These are phyloP conservation scores for Solea senegalensis DNA, from an alignment of 2,113 vertebrate genomes.

Conservation along the genomic window DNA sequence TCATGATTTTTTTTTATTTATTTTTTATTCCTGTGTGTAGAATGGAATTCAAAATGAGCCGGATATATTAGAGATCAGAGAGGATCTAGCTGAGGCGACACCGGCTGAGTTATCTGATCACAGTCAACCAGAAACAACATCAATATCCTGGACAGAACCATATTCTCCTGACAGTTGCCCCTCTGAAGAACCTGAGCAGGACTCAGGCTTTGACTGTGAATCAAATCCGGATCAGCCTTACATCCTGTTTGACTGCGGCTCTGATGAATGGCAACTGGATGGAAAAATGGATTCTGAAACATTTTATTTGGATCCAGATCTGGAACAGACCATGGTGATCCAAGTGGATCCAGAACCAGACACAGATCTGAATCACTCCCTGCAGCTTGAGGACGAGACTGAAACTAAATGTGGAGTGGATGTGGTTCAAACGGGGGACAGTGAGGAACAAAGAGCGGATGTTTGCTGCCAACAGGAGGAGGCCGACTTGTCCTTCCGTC, in stretches of 20 bases:
- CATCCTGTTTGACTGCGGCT: constrained; percentile 56
- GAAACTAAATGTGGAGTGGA: constrained; percentile 21
- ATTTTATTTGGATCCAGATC: constrained; percentile 68
- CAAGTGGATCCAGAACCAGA: constrained; percentile 57
- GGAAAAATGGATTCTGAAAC: constrained; percentile 49
- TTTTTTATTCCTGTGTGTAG: constrained; percentile 29
- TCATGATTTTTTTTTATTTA: not conserved
- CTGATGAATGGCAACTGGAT: constrained; percentile 40
- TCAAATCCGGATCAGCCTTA: constrained; percentile 59
- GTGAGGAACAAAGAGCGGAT: constrained; percentile 3
- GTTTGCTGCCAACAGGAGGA: constrained; percentile 15
- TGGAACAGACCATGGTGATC: constrained; percentile 53
- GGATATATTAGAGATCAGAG: constrained; percentile 20
- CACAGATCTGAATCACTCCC: constrained; percentile 1
- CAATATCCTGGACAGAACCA: constrained; percentile 50
- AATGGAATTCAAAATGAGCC: constrained; percentile 22
- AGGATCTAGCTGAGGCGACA: constrained; percentile 5
- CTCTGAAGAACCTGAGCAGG: constrained; percentile 53
- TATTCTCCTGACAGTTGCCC: constrained; percentile 23
- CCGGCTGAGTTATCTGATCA: constrained; percentile 3
- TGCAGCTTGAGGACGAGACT: constrained; percentile 36
- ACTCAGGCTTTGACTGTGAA: constrained; percentile 61
- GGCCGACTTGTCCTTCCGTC: not conserved
- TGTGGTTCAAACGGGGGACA: not conserved
- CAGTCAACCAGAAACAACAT: not conserved